phyloP scores from a whole-genome alignment of 2,113 vertebrate genomes.

The Peromyscus polionotus region DNA sequence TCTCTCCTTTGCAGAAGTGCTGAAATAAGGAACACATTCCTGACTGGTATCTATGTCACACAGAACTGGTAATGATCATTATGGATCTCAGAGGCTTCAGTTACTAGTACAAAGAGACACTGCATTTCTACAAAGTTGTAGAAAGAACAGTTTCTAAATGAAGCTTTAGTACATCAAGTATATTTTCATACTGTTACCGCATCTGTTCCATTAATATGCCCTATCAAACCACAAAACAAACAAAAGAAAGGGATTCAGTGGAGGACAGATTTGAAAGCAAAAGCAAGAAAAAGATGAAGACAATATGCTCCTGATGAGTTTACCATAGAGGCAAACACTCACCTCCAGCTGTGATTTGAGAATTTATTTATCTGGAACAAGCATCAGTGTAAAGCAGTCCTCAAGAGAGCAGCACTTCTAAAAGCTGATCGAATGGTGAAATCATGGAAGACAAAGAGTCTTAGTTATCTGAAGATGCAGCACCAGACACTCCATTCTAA shows the following conservation, averaged over 20 bases:
- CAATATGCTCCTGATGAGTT: constrained; percentile 64
- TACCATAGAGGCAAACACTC: not conserved
- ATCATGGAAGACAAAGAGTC: constrained; percentile 52
- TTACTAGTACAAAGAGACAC: not conserved
- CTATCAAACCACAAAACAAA: constrained; percentile 31
- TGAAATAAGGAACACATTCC: not conserved
- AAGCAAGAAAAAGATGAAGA: constrained; percentile 51
- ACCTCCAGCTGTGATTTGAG: constrained; percentile 63
- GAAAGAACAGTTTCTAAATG: constrained; percentile 13
- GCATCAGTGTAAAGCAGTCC: constrained; percentile 20
- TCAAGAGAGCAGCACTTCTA: constrained; percentile 17
- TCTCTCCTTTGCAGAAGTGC: not conserved
- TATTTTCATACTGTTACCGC: not conserved
- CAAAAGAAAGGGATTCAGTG: constrained; percentile 20
- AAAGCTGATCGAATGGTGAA: constrained; percentile 58
- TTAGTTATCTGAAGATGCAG: constrained; percentile 47
- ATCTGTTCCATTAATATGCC: constrained; percentile 58
- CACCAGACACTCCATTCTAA: constrained; percentile 47
- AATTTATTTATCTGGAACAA: constrained; percentile 57
- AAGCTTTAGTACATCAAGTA: constrained; percentile 45
- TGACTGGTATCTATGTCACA: not conserved
- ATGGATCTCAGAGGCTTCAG: not conserved
- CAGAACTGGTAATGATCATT: not conserved
- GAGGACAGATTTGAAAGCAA: constrained; percentile 43
- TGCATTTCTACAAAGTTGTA: not conserved